phyloP scores from a whole-genome alignment of 1,140 invertebrate genomes.

The Elymnias hypermnestra region DNA sequence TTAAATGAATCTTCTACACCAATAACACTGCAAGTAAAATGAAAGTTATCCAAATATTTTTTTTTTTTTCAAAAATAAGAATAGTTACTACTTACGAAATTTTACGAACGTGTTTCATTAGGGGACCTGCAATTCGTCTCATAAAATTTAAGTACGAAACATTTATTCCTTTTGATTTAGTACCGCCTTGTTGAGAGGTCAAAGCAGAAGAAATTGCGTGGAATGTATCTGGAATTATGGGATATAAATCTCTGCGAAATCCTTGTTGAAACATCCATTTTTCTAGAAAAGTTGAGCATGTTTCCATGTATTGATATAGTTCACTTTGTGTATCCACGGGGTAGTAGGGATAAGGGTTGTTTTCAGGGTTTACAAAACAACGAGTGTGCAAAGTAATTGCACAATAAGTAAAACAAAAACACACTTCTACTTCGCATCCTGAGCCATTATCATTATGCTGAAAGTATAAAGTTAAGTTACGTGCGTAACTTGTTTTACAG shows the following conservation, averaged over 20 bases:
- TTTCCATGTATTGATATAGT: slow-evolving; percentile 50
- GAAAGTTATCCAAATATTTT: too few species aligned
- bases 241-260: slow-evolving; percentile 61
- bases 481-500: slow-evolving; percentile 29
- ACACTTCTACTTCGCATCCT: slow-evolving; percentile 50
- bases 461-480: slow-evolving; percentile 39
- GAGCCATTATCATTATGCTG: slow-evolving; percentile 45
- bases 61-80: too few species aligned
- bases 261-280: slow-evolving; percentile 70
- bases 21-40: slow-evolving; percentile 34
- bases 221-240: slow-evolving; percentile 59
- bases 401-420: slow-evolving; percentile 58
- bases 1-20: slow-evolving; percentile 46
- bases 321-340: slow-evolving; percentile 35
- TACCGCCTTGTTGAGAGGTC: slow-evolving; percentile 32
- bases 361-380: slow-evolving; percentile 27
- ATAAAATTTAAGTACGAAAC: slow-evolving; percentile 61
- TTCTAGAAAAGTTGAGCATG: slow-evolving; percentile 47
- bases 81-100: slow-evolving; percentile 49
- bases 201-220: slow-evolving; percentile 48
- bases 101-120: slow-evolving; percentile 59
- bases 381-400: slow-evolving; percentile 50
- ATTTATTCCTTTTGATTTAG: slow-evolving; percentile 57
- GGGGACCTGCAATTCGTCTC: slow-evolving; percentile 51
- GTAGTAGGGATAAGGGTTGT: slow-evolving; percentile 61